phyloP scores from a whole-genome alignment of 2,888 invertebrate species.

The Pogonocherus hispidulus region DNA sequence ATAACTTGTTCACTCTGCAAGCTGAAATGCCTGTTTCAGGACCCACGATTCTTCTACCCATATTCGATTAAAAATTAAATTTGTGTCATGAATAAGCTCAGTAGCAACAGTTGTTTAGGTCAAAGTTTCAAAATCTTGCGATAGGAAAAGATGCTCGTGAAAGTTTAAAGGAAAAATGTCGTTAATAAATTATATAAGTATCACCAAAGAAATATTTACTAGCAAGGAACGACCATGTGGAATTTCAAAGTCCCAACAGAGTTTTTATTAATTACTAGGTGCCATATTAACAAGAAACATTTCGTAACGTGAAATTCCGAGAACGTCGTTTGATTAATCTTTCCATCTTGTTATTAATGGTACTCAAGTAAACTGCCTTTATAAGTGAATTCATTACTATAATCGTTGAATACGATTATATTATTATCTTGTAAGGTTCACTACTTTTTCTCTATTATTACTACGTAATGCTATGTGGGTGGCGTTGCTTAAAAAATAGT shows the following conservation, averaged over 20 bases:
- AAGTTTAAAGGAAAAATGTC: no score
- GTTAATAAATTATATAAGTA: no score
- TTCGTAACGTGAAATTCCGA: slow-evolving; percentile 11
- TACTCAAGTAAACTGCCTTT: slow-evolving; percentile 31
- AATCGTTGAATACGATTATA: slow-evolving; percentile 27
- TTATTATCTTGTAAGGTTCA: slow-evolving; percentile 28
- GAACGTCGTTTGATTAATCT: slow-evolving; percentile 20
- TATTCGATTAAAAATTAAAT: no score
- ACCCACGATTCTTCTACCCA: no score
- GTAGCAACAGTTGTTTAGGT: no score
- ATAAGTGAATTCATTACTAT: slow-evolving; percentile 30
- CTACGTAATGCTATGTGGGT: slow-evolving; percentile 32
- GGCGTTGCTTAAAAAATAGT: slow-evolving; percentile 30
- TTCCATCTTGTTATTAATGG: slow-evolving; percentile 32
- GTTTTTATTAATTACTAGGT: not conserved
- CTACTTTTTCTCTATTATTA: slow-evolving; percentile 35
- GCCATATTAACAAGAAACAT: not conserved
- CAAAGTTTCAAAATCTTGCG: no score
- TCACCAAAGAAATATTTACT: no score
- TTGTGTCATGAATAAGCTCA: no score
- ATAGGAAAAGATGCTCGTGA: no score
- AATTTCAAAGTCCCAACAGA: not conserved
- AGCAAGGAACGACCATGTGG: no score
- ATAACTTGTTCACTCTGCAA: no score
- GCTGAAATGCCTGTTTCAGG: no score